Conservation (phyloP, 2,797 vertebrate species). For the Decapterus maruadsi region DNA sequence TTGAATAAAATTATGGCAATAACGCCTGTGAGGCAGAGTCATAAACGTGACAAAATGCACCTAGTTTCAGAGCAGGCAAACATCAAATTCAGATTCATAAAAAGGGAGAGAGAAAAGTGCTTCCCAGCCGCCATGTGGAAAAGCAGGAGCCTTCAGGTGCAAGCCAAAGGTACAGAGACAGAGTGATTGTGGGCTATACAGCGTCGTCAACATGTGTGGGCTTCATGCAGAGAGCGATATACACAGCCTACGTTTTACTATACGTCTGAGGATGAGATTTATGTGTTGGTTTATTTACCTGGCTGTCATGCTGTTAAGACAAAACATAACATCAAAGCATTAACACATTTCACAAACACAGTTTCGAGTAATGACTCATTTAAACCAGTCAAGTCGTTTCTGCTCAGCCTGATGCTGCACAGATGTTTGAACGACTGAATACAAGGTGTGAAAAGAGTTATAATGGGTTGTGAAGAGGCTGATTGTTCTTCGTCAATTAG, state of each 20-base stretch:
- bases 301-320: conserved; percentile 90
- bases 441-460: not conserved
- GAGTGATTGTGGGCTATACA: conserved; percentile 31
- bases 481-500: not conserved
- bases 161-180: conserved; percentile 44
- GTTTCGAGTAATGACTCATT: not conserved
- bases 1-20: conserved; percentile 21
- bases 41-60: conserved; percentile 25
- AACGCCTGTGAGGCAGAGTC: conserved; percentile 8
- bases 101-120: conserved; percentile 28
- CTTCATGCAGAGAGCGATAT: conserved; percentile 82
- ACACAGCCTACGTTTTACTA: conserved; percentile 30
- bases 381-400: not conserved
- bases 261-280: conserved; percentile 7
- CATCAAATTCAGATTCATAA: conserved; percentile 60
- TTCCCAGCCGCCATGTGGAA: conserved; percentile 48
- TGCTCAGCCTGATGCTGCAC: not conserved
- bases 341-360: conserved; percentile 48
- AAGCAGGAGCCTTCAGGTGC: conserved; percentile 46
- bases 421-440: not conserved
- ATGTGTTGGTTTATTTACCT: conserved; percentile 87
- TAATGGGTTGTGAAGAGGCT: not conserved
- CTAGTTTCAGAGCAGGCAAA: conserved; percentile 58
- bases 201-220: conserved; percentile 44
- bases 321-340: conserved; percentile 69